Evolutionary conservation across 2,888 invertebrate genomes (phyloP).

Genomic region (Crossocerus cetratus): DNA sequence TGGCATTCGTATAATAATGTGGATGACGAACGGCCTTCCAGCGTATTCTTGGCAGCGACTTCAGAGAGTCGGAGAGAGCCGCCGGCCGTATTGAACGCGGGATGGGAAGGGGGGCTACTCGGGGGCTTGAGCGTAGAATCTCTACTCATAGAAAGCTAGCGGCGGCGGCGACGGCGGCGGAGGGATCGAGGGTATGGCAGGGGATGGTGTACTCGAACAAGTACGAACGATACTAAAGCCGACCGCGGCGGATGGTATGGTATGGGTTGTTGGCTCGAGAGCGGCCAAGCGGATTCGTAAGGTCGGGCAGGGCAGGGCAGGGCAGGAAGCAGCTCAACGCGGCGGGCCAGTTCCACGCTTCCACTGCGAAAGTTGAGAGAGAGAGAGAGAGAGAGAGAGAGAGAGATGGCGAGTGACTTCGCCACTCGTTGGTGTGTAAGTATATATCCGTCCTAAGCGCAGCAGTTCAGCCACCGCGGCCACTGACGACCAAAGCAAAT

Average conservation of each 20-base stretch:
- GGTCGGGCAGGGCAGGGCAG: constrained; percentile 31
- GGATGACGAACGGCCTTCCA: constrained; percentile 70
- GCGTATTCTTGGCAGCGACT: constrained; percentile 73
- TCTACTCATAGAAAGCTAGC: constrained; percentile 6
- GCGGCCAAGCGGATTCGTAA: constrained; percentile 37
- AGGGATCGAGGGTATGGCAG: constrained; percentile 22
- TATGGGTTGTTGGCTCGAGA: constrained; percentile 61
- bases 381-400: too few species aligned
- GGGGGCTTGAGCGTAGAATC: constrained; percentile 6
- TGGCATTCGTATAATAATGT: constrained; percentile 72
- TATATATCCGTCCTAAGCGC: constrained; percentile 63
- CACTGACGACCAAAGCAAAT: constrained; percentile 71
- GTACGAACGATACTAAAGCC: constrained; percentile 45
- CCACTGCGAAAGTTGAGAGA: constrained; percentile 17
- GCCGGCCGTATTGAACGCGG: constrained; percentile 45
- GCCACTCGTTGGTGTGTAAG: constrained; percentile 32
- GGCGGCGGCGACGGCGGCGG: constrained; percentile 11
- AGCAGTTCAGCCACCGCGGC: constrained; percentile 55
- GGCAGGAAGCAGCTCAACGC: constrained; percentile 27
- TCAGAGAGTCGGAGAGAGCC: constrained; percentile 40
- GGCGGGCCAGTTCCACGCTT: constrained; percentile 30
- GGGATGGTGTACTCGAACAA: constrained; percentile 53
- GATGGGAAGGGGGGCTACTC: constrained; percentile 22
- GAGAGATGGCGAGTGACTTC: neutral
- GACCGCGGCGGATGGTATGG: constrained; percentile 25